Conservation (phyloP, 1,140 invertebrate genomes). For the Cydia splendana region DNA sequence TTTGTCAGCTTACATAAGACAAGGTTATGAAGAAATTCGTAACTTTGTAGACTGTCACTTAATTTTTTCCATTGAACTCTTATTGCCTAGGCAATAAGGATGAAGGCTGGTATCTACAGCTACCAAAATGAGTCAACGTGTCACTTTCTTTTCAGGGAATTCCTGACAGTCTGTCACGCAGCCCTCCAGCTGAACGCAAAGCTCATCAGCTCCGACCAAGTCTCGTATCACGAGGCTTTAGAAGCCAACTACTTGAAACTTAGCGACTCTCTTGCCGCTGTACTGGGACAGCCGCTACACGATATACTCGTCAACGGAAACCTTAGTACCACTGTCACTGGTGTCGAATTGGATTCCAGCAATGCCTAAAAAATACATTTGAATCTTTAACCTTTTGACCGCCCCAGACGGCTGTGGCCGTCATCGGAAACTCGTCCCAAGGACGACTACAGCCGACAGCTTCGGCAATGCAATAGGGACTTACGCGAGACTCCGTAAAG, state of each 20-base stretch:
- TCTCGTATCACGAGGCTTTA: conserved; percentile 93
- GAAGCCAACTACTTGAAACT: conserved; percentile 93
- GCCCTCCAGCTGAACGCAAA: conserved; percentile 93
- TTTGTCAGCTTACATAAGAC: too few species aligned
- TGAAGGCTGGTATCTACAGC: not conserved
- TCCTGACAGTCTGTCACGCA: conserved; percentile 92
- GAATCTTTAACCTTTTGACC: not conserved
- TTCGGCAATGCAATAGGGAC: too few species aligned
- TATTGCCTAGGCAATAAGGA: too few species aligned
- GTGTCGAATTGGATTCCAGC: conserved; percentile 76
- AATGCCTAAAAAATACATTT: conserved; percentile 61
- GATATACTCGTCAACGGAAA: conserved; percentile 82
- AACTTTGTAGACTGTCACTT: too few species aligned
- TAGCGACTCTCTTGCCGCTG: conserved; percentile 86
- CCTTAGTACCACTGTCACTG: conserved; percentile 71
- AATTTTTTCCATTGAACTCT: too few species aligned
- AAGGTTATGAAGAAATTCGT: too few species aligned
- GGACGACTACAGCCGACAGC: too few species aligned
- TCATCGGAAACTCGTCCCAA: too few species aligned
- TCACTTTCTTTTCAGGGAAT: conserved; percentile 84
- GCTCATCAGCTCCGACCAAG: conserved; percentile 91
- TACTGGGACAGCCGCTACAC: conserved; percentile 86
- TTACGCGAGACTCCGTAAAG: too few species aligned
- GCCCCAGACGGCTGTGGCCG: too few species aligned
- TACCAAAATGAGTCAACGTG: not conserved